Evolutionary conservation across 2,113 vertebrate genomes (phyloP).

Genomic region (Chaenogobius annularis): DNA sequence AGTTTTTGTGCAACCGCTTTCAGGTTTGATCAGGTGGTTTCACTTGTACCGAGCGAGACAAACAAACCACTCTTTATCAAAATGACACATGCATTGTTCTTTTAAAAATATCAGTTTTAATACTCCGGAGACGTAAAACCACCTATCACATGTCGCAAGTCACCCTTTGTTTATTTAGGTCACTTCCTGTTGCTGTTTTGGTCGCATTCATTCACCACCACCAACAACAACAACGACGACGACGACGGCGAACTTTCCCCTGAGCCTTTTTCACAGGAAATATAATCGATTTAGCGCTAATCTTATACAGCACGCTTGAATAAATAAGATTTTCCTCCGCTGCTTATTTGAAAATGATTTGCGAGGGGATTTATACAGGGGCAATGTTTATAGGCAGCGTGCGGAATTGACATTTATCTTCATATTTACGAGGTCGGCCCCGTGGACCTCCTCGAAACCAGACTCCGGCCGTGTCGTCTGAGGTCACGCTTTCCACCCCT

Average conservation of each 20-base stretch:
- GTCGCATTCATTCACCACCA: neutral
- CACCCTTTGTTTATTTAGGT: slow-evolving; percentile 12
- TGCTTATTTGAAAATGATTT: neutral
- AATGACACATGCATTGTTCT: neutral
- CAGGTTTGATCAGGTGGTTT: neutral
- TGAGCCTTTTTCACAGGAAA: no score
- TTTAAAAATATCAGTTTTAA: no score
- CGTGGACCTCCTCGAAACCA: slow-evolving; percentile 12
- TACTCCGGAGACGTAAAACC: slow-evolving; percentile 7
- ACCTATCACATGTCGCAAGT: slow-evolving; percentile 10
- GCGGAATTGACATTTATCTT: slow-evolving; percentile 2
- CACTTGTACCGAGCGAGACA: neutral
- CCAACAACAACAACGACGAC: no score
- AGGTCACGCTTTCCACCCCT: slow-evolving; percentile 18
- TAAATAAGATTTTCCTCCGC: neutral
- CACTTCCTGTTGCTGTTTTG: slow-evolving; percentile 8
- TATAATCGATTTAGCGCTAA: neutral
- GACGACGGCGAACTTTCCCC: no score
- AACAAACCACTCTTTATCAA: no score
- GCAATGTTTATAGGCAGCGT: neutral
- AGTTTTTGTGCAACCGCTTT: no score
- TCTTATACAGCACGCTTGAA: neutral
- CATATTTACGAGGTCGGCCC: slow-evolving; percentile 1
- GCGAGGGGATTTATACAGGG: neutral
- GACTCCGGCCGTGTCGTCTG: slow-evolving; percentile 17